Evolutionary conservation across 1,140 invertebrate species (phyloP), one percentile per base, ranked within the genome.

Genomic region (Drusus annulatus): DNA sequence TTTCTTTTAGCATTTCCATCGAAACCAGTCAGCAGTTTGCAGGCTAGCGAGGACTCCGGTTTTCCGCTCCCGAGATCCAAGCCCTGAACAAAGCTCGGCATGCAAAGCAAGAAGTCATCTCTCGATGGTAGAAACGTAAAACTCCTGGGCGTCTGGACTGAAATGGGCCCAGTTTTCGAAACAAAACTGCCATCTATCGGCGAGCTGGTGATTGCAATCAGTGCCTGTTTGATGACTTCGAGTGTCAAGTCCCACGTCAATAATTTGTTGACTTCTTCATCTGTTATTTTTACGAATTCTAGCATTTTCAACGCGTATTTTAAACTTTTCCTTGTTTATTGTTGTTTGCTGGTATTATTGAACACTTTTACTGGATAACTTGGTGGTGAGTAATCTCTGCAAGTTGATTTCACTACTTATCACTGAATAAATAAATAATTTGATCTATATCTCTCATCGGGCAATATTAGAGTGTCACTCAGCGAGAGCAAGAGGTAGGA

Each of bases 21-120:
- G 81, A 86, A 88, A 23, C 81, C 80, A 17, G 87, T 87, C 28
- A 89, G 85, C 50, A 90, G 63, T 85, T 90, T 90, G 74, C 87
- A 88, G 28, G 84, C 85, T 45, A 90, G 80, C 7, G 84, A 84
- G 10, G 86, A 84, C 56, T 82, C 82, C 13, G 54, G 63, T 51
- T 31, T 51, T 1, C 45, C 54, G 6, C 45, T 16, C 31, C 69
- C 52, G 17, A 83, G 28, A 25, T 80, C 69, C 52, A 83, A 76
- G 25, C 87, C 81, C 76, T 85, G 83, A 56, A 88, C 79, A 82
- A 84, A 88, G 21, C 87, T 87, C 7, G 88, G 87, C 88, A 90
- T 90, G 25, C 84, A 83, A 63, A 87, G 81, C 17, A 88, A 62
- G 15, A 84, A 71, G 17, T 85, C 76, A n/a, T 78, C 63, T 4